Conservation (phyloP, 1,140 invertebrate species). For the Halesus radiatus region DNA sequence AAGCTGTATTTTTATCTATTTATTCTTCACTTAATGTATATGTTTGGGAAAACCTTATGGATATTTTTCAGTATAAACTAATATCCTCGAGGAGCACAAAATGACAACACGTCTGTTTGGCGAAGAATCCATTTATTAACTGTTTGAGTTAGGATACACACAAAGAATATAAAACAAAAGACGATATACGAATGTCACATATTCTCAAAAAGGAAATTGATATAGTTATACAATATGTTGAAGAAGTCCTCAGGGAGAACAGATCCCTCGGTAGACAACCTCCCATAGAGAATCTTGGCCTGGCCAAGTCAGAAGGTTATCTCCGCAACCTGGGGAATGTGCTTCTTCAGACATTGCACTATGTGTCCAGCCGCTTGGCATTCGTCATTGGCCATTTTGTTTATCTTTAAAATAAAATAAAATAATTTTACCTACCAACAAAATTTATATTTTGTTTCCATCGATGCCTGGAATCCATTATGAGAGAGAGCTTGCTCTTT, state of each 20-base stretch:
- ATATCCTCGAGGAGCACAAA: too few relatives aligned
- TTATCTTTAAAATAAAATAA: conserved; percentile 10
- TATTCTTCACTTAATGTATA: neutral
- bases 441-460: too few relatives aligned
- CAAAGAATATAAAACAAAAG: neutral
- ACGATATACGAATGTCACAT: neutral
- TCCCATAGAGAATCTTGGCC: neutral
- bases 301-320: conserved; percentile 43
- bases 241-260: neutral
- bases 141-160: neutral
- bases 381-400: conserved; percentile 25
- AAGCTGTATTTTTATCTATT: neutral
- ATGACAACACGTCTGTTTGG: too few relatives aligned
- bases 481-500: too few relatives aligned
- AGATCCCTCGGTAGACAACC: neutral
- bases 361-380: conserved; percentile 50
- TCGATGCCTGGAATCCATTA: too few relatives aligned
- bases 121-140: too few relatives aligned
- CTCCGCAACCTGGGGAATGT: conserved; percentile 53
- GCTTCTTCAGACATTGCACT: conserved; percentile 47
- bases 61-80: too few relatives aligned
- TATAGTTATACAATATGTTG: neutral
- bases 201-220: neutral
- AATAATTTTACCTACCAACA: too few relatives aligned
- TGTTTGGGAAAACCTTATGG: too few relatives aligned